A percentile compares a stretch with the other conserved stretches of the same genome.
Conservation (phyloP, 2,888 invertebrate genomes). For the Cantharis flavilabris region DNA sequence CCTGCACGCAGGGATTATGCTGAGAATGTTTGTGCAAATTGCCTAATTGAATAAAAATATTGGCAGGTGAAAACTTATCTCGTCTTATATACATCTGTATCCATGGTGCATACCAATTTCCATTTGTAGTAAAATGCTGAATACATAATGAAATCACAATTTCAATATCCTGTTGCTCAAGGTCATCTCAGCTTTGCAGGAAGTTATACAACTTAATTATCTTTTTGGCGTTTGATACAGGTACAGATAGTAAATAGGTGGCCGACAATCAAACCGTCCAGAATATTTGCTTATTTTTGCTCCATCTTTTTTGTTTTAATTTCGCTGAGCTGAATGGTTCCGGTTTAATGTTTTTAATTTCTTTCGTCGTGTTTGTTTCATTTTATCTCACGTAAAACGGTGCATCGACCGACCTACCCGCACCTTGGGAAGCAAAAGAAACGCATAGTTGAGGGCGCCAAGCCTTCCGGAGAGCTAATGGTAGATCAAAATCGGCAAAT, state of each 20-base stretch:
- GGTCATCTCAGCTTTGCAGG: constrained; percentile 8
- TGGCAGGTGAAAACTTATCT: not conserved
- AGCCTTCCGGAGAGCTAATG: not conserved
- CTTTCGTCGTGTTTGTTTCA: not conserved
- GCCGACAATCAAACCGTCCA: not conserved
- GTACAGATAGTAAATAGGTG: not conserved
- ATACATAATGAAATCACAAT: constrained; percentile 10
- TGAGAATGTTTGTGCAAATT: not conserved
- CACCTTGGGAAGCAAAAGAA: not conserved
- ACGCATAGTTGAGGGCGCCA: not conserved
- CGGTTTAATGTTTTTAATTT: too few species aligned
- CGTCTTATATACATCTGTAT: not conserved
- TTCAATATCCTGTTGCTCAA: constrained; percentile 21
- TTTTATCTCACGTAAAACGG: not conserved
- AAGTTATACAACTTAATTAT: constrained; percentile 3
- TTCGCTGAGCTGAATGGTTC: too few species aligned
- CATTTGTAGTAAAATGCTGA: not conserved
- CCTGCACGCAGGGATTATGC: not conserved
- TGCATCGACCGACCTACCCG: not conserved
- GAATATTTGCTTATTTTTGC: not conserved
- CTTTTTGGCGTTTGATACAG: not conserved
- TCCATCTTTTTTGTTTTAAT: too few species aligned
- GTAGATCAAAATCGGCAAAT: not conserved
- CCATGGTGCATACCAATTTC: not conserved
- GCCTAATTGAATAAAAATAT: not conserved